Percentiles rank a stretch among this genome's conserved stretches.
Evolutionary conservation across 2,888 invertebrate species (phyloP).

Genomic region (Chrysopilus asiliformis): DNA sequence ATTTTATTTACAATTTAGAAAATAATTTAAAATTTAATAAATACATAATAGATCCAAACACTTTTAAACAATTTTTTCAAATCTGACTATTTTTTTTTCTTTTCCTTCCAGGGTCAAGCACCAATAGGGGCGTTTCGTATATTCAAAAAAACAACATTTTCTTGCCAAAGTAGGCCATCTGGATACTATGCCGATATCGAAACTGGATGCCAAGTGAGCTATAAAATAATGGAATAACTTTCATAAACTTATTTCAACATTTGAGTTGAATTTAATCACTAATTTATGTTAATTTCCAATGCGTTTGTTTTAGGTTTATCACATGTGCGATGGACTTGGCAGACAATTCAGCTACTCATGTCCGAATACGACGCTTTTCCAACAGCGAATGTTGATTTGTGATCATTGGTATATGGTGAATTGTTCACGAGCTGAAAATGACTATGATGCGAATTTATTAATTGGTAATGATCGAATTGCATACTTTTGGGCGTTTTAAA

Average conservation of each 20-base stretch:
- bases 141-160: slow-evolving; percentile 43
- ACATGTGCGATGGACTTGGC: slow-evolving; percentile 67
- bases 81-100: slow-evolving; percentile 1
- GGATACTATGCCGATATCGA: slow-evolving; percentile 66
- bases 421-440: slow-evolving; percentile 53
- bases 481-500: slow-evolving; percentile 1
- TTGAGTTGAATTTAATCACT: no score
- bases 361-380: slow-evolving; percentile 66
- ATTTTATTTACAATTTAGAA: no score
- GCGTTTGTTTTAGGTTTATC: slow-evolving; percentile 47
- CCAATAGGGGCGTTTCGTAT: slow-evolving; percentile 24
- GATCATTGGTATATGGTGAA: slow-evolving; percentile 73
- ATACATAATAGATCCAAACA: no score
- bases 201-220: slow-evolving; percentile 55
- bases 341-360: slow-evolving; percentile 66
- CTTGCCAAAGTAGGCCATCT: slow-evolving; percentile 49
- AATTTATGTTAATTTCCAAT: neutral
- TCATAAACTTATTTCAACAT: no score
- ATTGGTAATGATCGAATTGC: slow-evolving; percentile 40
- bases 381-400: slow-evolving; percentile 67
- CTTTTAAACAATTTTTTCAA: no score
- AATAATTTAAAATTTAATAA: no score
- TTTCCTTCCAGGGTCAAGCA: slow-evolving; percentile 9
- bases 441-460: slow-evolving; percentile 55
- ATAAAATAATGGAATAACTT: neutral